Base-by-base conservation (phyloP, 2,113 vertebrate genomes). In the Sceloporus tristichus region DNA sequence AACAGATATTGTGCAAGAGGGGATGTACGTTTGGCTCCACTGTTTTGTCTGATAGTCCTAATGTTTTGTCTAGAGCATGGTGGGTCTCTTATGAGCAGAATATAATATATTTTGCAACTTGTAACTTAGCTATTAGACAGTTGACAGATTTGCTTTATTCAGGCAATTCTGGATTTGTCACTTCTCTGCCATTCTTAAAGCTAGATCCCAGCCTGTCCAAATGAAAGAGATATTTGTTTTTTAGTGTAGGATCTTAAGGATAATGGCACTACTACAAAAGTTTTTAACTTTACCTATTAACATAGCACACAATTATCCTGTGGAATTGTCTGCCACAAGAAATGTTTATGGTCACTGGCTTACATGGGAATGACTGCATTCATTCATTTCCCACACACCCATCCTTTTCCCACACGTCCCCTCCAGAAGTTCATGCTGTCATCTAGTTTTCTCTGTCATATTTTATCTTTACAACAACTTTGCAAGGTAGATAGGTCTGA, bases 41-140 rank as follows among this genome's bases (percentile, higher is more conserved):
- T 94, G 91, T 95, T 95, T 95, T 92, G 95, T 94, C 94, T 96
- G 92, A 92, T 82, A 8, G 38, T 85, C 83, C 82, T 90, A 23
- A 25, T 95, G 90, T 94, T 95, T 92, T 95, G 94, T 93, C 95
- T 96, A 53, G 87, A 88, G 8, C 70, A 5, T 21, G 66, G 81
- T 82, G 48, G 76, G 84, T 79, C 53, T 90, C 75, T 85, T 90
- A 79, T 84, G 93, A 21, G 8, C n/a, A 85, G 82, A 91, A 79
- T 29, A 71, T 78, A 38, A 59, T 77, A 62, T 38, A 75, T 42
- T 40, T 65, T 34, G 56, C 42, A 27, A 27, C 75, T n/a, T 42
- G 8, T 48, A 42, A 25, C 34, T 3, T 48, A 66, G 76, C 70
- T 2, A 9, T 87, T 88, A 85, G 78, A 14, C 9, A 82, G 34